Evolutionary conservation across 2,888 invertebrate genomes (phyloP), one percentile per base, ranked within the genome.

Genomic region (Spodoptera exigua): DNA sequence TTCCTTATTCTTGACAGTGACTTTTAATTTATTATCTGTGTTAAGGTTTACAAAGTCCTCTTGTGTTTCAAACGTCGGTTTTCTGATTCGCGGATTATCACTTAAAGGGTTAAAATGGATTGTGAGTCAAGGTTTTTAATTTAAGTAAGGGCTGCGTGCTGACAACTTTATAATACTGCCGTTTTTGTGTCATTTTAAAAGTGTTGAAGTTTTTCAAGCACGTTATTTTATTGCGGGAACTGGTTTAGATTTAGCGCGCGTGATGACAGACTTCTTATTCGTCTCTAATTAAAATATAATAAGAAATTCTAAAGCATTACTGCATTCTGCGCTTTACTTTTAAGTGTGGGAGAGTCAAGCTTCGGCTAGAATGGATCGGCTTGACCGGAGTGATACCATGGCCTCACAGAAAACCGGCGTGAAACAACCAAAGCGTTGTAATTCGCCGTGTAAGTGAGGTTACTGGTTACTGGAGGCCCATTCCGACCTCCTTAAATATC

Each of bases 1-100:
- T 54, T 51, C 60, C 48, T 70, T 74, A 56, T 55, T 53, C 53
- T 10, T 43, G 77, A 61, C 77, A 14, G 52, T n/a, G 11, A 36
- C 11, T 55, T 73, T 70, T 63, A 76, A 67, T 74, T 70, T 72
- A 76, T 64, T 2, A 51, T 17, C 44, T 12, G 45, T 3, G 44
- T 52, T 66, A 16, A 41, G 27, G 35, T 54, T 76, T 57, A 74
- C 77, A 64, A 77, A 77, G 51, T 67, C 58, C 61, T 70, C 63
- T 59, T 67, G 62, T 76, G 78, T 75, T 64, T 37, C 39, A 43
- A 34, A 47, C 53, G 63, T 70, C 74, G 61, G 61, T 61, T 70
- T 67, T 60, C 41, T 35, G 44, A 55, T 75, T 75, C 78, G 56
- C 75, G 56, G 53, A 77, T 75, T 75, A 75, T 70, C 78, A 74